These are phyloP conservation scores for Cheilosia impressa DNA, from an alignment of 2,888 invertebrate species.

Conservation along the genomic window DNA sequence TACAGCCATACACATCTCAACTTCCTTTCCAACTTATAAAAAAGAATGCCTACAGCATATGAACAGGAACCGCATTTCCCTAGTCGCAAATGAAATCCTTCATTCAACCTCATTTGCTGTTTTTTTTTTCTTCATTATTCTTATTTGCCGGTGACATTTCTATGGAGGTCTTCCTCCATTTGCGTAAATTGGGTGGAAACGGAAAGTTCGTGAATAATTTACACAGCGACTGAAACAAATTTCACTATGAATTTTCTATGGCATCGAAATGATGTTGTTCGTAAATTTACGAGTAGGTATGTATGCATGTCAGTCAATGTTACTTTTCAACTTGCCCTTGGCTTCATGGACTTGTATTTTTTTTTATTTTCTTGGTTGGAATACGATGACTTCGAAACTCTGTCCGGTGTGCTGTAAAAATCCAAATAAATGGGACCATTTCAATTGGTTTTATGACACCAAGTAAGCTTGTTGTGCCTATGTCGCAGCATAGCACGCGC, in stretches of 20 bases:
- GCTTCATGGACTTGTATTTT: neutral
- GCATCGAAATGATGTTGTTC: conserved; percentile 39
- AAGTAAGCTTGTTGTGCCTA: conserved; percentile 15
- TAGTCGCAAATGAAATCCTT: neutral
- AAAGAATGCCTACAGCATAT: conserved; percentile 3
- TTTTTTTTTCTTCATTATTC: neutral
- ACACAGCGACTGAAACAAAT: conserved; percentile 49
- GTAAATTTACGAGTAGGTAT: neutral
- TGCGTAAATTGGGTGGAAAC: conserved; percentile 56
- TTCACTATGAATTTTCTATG: conserved; percentile 54
- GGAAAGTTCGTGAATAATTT: conserved; percentile 47
- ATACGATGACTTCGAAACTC: neutral
- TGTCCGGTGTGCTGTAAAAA: conserved; percentile 42
- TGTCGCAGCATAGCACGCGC: conserved; percentile 1
- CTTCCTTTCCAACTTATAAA: neutral
- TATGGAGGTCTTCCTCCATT: neutral
- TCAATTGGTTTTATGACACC: conserved; percentile 65
- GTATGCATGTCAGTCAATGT: conserved; percentile 36
- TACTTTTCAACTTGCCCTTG: conserved; percentile 16
- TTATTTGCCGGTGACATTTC: conserved; percentile 29
- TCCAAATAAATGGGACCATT: conserved; percentile 62
- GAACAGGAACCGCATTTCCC: neutral
- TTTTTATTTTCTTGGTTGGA: too few relatives aligned
- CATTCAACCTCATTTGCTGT: conserved; percentile 1
- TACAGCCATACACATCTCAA: neutral